Evolutionary conservation across 2,797 vertebrate genomes (phyloP).

Genomic region (Etheostoma nigrum): DNA sequence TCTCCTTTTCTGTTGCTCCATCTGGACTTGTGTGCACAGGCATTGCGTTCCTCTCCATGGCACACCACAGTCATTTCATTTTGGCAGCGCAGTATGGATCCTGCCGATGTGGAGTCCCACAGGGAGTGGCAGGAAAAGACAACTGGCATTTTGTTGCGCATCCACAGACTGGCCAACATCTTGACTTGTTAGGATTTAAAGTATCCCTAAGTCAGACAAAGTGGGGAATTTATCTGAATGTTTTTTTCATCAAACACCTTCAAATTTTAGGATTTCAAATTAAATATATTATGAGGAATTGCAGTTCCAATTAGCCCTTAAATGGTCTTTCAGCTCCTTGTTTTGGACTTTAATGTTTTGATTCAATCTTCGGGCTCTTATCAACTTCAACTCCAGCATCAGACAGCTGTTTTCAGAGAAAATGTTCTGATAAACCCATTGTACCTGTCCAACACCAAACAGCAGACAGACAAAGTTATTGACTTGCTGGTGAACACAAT

Average conservation of each 20-base stretch:
- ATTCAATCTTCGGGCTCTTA: background rate
- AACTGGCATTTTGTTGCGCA: constrained; percentile 56
- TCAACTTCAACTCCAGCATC: background rate
- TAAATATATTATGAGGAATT: background rate
- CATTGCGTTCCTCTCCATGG: constrained; percentile 76
- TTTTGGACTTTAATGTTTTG: background rate
- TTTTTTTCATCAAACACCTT: background rate
- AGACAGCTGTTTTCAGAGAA: background rate
- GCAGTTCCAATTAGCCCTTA: too few relatives aligned
- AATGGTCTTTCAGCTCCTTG: background rate
- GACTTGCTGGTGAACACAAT: background rate
- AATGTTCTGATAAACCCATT: background rate
- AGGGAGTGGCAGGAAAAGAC: constrained; percentile 69
- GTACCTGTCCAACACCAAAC: background rate
- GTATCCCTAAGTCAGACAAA: background rate
- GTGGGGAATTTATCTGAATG: background rate
- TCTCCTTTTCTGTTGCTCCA: constrained; percentile 70
- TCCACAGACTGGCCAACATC: constrained; percentile 45
- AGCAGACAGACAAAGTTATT: background rate
- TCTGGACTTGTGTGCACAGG: constrained; percentile 73
- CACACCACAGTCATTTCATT: constrained; percentile 77
- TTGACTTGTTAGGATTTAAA: background rate
- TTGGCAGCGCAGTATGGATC: constrained; percentile 74
- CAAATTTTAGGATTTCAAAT: background rate
- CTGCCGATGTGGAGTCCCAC: constrained; percentile 65